Evolutionary conservation across 2,797 vertebrate species (phyloP).

Genomic region (Pelochelys cantorii): DNA sequence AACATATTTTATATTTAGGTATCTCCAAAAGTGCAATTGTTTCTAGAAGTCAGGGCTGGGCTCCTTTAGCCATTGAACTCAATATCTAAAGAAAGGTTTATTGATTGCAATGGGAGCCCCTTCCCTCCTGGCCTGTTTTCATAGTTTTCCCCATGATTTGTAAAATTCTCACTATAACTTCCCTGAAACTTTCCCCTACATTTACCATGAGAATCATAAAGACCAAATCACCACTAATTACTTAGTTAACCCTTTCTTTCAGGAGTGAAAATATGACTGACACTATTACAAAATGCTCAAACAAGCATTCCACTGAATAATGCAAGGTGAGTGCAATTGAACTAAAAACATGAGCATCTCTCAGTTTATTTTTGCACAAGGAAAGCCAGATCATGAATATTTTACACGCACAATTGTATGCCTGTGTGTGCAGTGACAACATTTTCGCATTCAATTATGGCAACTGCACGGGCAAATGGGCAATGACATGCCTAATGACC

Average conservation of each 20-base stretch:
- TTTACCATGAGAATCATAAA: not conserved
- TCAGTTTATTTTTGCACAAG: conserved; percentile 62
- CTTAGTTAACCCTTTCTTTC: conserved; percentile 43
- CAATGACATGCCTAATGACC: conserved; percentile 67
- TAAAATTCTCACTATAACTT: not conserved
- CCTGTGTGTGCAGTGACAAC: conserved; percentile 45
- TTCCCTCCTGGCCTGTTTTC: not conserved
- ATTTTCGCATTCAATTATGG: conserved; percentile 70
- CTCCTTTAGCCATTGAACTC: not conserved
- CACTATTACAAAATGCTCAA: conserved; percentile 19
- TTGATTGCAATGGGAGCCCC: rapidly evolving
- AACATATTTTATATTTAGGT: rapidly evolving
- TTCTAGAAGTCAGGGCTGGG: not conserved
- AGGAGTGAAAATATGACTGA: conserved; percentile 47
- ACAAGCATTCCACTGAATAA: conserved; percentile 54
- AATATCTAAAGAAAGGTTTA: not conserved
- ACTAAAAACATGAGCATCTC: not conserved
- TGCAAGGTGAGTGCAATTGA: conserved; percentile 29
- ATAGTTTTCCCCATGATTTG: conserved; percentile 14
- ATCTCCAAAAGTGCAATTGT: not conserved
- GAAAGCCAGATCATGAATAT: conserved; percentile 51
- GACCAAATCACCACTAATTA: not conserved
- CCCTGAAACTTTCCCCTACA: not conserved
- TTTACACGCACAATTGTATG: conserved; percentile 71
- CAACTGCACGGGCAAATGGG: conserved; percentile 55